Evolutionary conservation across 1,140 invertebrate genomes (phyloP).

Genomic region (Leptinotarsa defecta): DNA sequence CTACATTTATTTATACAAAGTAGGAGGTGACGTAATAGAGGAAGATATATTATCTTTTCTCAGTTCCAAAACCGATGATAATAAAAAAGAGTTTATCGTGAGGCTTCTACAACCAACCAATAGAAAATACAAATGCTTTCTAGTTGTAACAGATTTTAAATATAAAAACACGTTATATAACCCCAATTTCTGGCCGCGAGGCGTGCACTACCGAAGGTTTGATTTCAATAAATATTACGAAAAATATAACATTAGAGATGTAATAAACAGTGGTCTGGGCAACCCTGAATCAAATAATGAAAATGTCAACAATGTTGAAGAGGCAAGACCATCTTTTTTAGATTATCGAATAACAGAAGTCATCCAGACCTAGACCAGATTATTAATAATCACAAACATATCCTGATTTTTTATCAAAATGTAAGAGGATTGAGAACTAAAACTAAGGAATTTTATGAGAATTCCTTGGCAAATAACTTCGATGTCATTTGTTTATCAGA

Average conservation of each 20-base stretch:
- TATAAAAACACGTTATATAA: slow-evolving; percentile 8
- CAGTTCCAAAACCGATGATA: not conserved
- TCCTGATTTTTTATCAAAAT: too few relatives aligned
- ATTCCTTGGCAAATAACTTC: too few relatives aligned
- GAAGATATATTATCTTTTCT: not conserved
- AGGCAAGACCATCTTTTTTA: too few relatives aligned
- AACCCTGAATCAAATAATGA: not conserved
- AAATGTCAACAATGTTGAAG: not conserved
- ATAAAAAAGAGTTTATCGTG: not conserved
- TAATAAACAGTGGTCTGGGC: not conserved
- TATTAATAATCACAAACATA: too few relatives aligned
- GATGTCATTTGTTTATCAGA: too few relatives aligned
- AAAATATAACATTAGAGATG: slow-evolving; percentile 4
- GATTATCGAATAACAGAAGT: too few relatives aligned
- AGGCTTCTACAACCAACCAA: not conserved
- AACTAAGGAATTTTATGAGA: too few relatives aligned
- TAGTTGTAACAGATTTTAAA: slow-evolving; percentile 12
- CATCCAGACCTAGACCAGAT: too few relatives aligned
- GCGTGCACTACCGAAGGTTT: not conserved
- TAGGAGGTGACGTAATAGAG: not conserved
- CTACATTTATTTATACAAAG: not conserved
- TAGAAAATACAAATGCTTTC: not conserved
- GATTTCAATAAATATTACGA: slow-evolving; percentile 9
- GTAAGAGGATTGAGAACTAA: too few relatives aligned
- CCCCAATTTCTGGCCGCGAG: slow-evolving; percentile 4